Conservation (phyloP, 1,140 invertebrate genomes). For the Homalodisca vitripennis region DNA sequence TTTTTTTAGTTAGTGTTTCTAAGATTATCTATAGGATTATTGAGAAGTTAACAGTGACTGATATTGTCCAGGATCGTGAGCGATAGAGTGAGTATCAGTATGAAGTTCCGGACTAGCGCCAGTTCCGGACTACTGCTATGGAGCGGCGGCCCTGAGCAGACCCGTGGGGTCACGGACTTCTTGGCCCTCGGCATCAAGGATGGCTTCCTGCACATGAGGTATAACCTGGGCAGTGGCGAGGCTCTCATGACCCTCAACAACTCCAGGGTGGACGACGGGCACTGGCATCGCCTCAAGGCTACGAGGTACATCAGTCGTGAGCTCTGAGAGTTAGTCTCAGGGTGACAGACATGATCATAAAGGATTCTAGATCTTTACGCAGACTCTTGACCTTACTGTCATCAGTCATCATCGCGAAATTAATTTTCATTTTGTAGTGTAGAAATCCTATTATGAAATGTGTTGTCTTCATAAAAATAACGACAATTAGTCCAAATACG, state of each 20-base stretch:
- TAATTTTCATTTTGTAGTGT: too few relatives aligned
- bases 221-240: constrained; percentile 76
- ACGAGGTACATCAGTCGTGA: constrained; percentile 65
- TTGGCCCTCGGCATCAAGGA: constrained; percentile 80
- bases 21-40: too few relatives aligned
- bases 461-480: too few relatives aligned
- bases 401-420: too few relatives aligned
- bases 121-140: constrained; percentile 83
- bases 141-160: constrained; percentile 70
- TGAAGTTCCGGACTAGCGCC: constrained; percentile 67
- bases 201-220: constrained; percentile 68
- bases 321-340: too few relatives aligned
- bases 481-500: too few relatives aligned
- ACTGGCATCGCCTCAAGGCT: constrained; percentile 87
- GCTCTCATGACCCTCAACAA: constrained; percentile 79
- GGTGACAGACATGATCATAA: too few relatives aligned
- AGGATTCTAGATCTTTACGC: too few relatives aligned
- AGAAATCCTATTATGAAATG: too few relatives aligned
- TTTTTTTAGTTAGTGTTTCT: too few relatives aligned
- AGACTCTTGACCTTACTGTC: too few relatives aligned
- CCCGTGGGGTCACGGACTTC: constrained; percentile 68
- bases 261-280: constrained; percentile 85
- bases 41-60: background rate
- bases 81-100: constrained; percentile 76
- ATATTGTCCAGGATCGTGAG: constrained; percentile 64